These are phyloP conservation scores for Geococcyx californianus DNA, from an alignment of 2,113 vertebrate species.

Conservation along the genomic window DNA sequence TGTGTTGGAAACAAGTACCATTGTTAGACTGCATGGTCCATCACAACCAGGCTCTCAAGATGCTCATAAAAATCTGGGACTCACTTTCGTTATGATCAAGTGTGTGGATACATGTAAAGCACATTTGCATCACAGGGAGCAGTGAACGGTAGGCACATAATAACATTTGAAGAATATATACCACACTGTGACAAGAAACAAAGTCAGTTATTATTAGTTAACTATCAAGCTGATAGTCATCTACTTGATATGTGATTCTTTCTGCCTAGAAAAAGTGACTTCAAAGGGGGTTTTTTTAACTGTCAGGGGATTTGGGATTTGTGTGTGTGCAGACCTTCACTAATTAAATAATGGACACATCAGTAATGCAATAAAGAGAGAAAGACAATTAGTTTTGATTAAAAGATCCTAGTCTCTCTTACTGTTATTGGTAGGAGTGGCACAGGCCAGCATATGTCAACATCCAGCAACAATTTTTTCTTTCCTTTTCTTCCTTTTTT, in stretches of 20 bases:
- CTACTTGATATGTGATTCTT: neutral
- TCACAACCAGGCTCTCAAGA: neutral
- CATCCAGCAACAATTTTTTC: neutral
- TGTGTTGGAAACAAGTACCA: neutral
- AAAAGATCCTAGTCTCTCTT: slow-evolving; percentile 10
- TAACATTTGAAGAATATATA: neutral
- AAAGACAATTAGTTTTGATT: slow-evolving; percentile 37
- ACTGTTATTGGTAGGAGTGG: neutral
- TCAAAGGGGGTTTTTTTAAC: neutral
- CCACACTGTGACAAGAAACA: neutral
- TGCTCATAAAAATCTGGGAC: slow-evolving; percentile 22
- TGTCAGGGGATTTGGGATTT: neutral
- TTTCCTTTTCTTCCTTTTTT: neutral
- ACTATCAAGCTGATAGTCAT: neutral
- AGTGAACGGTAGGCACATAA: neutral
- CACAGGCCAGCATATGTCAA: neutral
- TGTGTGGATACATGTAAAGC: neutral
- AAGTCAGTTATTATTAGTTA: neutral
- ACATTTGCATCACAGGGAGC: neutral
- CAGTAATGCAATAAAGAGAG: neutral
- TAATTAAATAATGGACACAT: neutral
- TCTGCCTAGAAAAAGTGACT: slow-evolving; percentile 1
- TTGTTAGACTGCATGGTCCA: neutral
- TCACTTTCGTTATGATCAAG: slow-evolving; percentile 20
- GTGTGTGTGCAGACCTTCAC: neutral